These are phyloP conservation scores for Drosophila dunni DNA, from an alignment of 1,140 invertebrate genomes.

Conservation along the genomic window DNA sequence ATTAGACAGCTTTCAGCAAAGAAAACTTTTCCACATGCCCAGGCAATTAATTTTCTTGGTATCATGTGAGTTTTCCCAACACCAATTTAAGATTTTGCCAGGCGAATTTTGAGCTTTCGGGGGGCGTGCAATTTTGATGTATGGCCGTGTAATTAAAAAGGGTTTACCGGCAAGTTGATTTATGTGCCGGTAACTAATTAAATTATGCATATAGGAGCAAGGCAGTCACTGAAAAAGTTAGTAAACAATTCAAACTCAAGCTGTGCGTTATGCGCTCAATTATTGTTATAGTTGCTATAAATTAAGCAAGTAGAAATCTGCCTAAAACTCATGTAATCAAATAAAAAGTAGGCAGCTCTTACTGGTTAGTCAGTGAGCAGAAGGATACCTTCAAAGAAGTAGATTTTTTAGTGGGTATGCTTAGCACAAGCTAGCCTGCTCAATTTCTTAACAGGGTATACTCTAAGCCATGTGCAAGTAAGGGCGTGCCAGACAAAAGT, in stretches of 20 bases:
- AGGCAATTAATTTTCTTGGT: constrained; percentile 62
- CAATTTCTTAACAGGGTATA: not conserved
- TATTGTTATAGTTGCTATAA: too few relatives aligned
- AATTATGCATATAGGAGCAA: constrained; percentile 55
- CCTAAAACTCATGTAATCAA: too few relatives aligned
- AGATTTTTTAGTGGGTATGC: too few relatives aligned
- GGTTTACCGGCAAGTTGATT: constrained; percentile 74
- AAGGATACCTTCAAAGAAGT: too few relatives aligned
- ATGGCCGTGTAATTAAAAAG: constrained; percentile 77
- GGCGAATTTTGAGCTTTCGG: constrained; percentile 14
- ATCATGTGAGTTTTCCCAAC: constrained; percentile 30
- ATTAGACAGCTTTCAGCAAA: constrained; percentile 74
- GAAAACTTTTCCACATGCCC: constrained; percentile 64
- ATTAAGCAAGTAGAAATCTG: too few relatives aligned
- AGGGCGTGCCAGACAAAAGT: constrained; percentile 51
- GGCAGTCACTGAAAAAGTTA: not conserved
- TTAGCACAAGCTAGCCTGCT: too few relatives aligned
- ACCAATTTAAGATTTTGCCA: constrained; percentile 42
- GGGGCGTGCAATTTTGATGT: constrained; percentile 48
- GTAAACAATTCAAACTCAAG: not conserved
- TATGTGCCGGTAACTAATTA: constrained; percentile 71
- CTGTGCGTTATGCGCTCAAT: not conserved
- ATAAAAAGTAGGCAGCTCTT: too few relatives aligned
- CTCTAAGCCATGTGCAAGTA: not conserved
- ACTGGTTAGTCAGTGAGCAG: too few relatives aligned